Conservation (phyloP, 2,888 invertebrate species). For the Cantharis rufa region DNA sequence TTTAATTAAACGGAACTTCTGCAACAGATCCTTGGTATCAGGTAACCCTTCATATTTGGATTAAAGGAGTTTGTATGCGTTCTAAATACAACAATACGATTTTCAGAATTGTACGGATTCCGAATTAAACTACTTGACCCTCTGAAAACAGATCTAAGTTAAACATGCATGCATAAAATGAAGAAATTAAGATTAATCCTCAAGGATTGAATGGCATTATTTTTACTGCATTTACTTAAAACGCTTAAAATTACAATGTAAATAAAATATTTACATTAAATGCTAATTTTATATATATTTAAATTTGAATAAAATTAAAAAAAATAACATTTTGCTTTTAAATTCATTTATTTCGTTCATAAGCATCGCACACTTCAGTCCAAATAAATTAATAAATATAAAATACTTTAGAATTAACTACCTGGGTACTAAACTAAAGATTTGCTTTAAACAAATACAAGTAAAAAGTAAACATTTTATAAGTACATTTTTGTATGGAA, state of each 20-base stretch:
- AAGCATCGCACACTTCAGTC: background rate
- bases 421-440: too few species aligned
- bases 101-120: slow-evolving; percentile 37
- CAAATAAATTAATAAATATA: background rate
- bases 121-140: slow-evolving; percentile 39
- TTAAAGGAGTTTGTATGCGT: slow-evolving; percentile 36
- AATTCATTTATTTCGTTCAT: background rate
- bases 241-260: background rate
- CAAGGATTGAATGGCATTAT: background rate
- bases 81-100: slow-evolving; percentile 31
- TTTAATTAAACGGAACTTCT: slow-evolving; percentile 37
- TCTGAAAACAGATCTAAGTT: slow-evolving; percentile 32
- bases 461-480: too few species aligned
- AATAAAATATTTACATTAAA: slow-evolving; percentile 1
- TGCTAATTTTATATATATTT: background rate
- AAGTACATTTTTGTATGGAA: too few species aligned
- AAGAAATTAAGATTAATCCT: background rate
- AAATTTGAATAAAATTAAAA: background rate
- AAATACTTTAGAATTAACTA: background rate
- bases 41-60: slow-evolving; percentile 35
- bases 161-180: slow-evolving; percentile 29
- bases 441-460: too few species aligned
- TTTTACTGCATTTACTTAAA: background rate
- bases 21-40: slow-evolving; percentile 34
- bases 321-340: background rate